Evolutionary conservation across 2,113 vertebrate genomes (phyloP).

Genomic region (Gnathonemus echidnorhynchus): DNA sequence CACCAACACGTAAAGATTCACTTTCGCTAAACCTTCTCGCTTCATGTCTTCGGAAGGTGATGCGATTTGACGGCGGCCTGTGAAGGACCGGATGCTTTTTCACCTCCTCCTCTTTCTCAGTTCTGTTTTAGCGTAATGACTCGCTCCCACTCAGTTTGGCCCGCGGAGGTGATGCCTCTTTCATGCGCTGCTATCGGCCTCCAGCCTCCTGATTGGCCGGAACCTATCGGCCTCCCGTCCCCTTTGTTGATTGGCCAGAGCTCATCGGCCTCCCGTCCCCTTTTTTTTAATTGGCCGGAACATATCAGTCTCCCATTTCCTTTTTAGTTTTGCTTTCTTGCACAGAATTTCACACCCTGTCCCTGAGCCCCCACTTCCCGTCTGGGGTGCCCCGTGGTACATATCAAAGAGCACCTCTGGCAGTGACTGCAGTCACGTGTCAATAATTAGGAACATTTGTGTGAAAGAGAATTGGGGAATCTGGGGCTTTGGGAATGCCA

Average conservation of each 20-base stretch:
- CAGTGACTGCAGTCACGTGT: slow-evolving; percentile 46
- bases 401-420: slow-evolving; percentile 49
- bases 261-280: not conserved
- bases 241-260: not conserved
- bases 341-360: slow-evolving; percentile 21
- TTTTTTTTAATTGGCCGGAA: not conserved
- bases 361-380: not conserved
- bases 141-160: not conserved
- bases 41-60: not conserved
- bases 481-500: not conserved
- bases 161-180: not conserved
- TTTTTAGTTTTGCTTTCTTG: slow-evolving; percentile 25
- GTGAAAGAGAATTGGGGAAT: not conserved
- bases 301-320: not conserved
- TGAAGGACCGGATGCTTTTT: no score
- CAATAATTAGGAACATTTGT: slow-evolving; percentile 44
- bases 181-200: not conserved
- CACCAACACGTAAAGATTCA: not conserved
- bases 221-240: not conserved
- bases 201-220: not conserved
- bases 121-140: not conserved
- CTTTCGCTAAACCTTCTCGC: not conserved
- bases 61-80: no score
- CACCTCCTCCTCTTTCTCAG: not conserved
- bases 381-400: slow-evolving; percentile 46